Evolutionary conservation across 2,888 invertebrate genomes (phyloP).

Genomic region (Ceriagrion tenellum): DNA sequence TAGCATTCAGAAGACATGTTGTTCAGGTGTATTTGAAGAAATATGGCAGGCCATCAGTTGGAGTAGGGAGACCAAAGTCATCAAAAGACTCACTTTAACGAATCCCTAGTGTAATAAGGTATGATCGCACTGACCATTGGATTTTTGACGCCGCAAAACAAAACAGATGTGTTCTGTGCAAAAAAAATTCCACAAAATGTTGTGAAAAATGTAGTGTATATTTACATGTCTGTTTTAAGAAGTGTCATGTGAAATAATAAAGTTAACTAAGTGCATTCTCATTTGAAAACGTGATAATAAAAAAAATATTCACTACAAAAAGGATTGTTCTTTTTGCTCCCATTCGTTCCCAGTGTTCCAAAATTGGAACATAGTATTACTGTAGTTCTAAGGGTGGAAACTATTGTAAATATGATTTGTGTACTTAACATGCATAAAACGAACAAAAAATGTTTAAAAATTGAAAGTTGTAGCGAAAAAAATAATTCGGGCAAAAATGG

Average conservation of each 20-base stretch:
- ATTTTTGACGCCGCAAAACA: neutral
- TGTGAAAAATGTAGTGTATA: neutral
- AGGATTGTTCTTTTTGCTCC: neutral
- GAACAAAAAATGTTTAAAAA: too few relatives aligned
- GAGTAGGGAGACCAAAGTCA: neutral
- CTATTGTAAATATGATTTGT: too few relatives aligned
- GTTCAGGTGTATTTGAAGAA: neutral
- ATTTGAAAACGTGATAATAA: neutral
- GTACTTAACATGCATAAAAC: too few relatives aligned
- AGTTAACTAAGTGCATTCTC: neutral
- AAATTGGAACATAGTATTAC: too few relatives aligned
- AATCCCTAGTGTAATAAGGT: neutral
- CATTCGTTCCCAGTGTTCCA: neutral
- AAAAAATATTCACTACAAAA: neutral
- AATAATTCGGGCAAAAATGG: too few relatives aligned
- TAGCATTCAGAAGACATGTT: neutral
- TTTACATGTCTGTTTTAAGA: neutral
- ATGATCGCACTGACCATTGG: neutral
- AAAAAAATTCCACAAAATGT: neutral
- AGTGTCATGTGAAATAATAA: too few relatives aligned
- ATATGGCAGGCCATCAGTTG: neutral
- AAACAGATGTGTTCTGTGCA: too few relatives aligned
- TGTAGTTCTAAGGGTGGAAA: too few relatives aligned
- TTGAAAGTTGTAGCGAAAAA: too few relatives aligned
- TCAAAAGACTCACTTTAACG: neutral